A percentile compares a stretch with the other conserved stretches of the same genome.
Conservation (phyloP, 2,113 vertebrate genomes). For the Antigone vipio region DNA sequence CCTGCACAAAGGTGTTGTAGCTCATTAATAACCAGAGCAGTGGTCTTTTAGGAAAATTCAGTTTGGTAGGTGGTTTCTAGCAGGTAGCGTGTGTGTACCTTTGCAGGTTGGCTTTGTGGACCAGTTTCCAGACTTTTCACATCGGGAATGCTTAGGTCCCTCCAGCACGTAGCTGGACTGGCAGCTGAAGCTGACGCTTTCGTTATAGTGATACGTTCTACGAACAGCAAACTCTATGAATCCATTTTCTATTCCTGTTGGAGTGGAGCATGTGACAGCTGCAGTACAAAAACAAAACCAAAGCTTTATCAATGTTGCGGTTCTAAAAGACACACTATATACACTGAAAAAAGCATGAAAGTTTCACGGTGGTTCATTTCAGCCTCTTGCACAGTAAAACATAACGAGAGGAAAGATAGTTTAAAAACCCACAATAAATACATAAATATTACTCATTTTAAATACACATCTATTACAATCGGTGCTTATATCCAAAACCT, state of each 20-base stretch:
- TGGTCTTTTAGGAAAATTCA: not conserved
- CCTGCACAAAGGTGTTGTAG: not conserved
- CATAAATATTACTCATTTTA: not conserved
- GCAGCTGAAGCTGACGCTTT: slow-evolving; percentile 84
- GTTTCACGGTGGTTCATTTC: not conserved
- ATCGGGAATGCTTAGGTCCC: slow-evolving; percentile 75
- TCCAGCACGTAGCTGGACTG: slow-evolving; percentile 75
- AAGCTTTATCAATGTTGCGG: not conserved
- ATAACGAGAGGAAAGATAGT: not conserved
- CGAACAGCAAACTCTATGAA: slow-evolving; percentile 81
- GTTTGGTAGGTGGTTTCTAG: fast-evolving
- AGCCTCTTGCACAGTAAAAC: not conserved
- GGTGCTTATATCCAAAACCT: not conserved
- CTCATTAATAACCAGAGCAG: not conserved
- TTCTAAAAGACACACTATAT: not conserved
- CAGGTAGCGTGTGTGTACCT: slow-evolving; percentile 58
- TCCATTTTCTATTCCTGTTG: slow-evolving; percentile 80
- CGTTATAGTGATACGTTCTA: slow-evolving; percentile 77
- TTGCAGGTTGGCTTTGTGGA: slow-evolving; percentile 81
- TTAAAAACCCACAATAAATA: not conserved
- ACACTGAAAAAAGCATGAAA: not conserved
- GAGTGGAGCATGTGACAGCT: slow-evolving; percentile 85
- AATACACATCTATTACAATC: not conserved
- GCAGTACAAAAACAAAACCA: not conserved
- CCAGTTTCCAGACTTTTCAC: slow-evolving; percentile 84